These are phyloP conservation scores for Myripristis jacobus DNA, from an alignment of 2,797 vertebrate species.

Conservation along the genomic window DNA sequence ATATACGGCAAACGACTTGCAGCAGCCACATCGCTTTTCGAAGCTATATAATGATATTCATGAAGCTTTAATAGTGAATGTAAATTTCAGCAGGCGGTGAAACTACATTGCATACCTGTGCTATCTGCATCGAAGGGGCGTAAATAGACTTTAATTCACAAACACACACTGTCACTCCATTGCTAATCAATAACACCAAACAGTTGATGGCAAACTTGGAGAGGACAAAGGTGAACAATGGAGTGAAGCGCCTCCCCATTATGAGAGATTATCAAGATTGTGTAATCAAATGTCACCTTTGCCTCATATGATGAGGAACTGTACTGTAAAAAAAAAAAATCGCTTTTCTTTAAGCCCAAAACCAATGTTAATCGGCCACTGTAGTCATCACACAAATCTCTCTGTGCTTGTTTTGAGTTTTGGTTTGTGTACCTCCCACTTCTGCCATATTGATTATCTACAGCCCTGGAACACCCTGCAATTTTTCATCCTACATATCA, in stretches of 20 bases:
- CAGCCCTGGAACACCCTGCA: conserved; percentile 27
- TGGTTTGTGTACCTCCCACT: conserved; percentile 27
- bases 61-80: conserved; percentile 3
- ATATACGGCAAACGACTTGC: neutral
- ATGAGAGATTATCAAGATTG: conserved; percentile 31
- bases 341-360: conserved; percentile 44
- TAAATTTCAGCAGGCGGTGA: neutral
- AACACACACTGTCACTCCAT: conserved; percentile 28
- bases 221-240: conserved; percentile 69
- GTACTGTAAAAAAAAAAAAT: conserved; percentile 37
- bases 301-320: conserved; percentile 45
- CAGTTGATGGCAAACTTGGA: conserved; percentile 53
- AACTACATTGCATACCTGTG: conserved; percentile 7
- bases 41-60: conserved; percentile 3
- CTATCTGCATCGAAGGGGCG: conserved; percentile 37
- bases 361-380: conserved; percentile 63
- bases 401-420: conserved; percentile 46
- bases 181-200: conserved; percentile 66
- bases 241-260: conserved; percentile 32
- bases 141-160: conserved; percentile 37
- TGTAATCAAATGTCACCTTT: conserved; percentile 53
- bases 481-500: conserved; percentile 33
- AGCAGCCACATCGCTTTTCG: neutral
- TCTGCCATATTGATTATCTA: conserved; percentile 55
- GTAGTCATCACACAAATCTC: conserved; percentile 39